phyloP scores from a whole-genome alignment of 2,797 vertebrate species.

The Clamator glandarius region DNA sequence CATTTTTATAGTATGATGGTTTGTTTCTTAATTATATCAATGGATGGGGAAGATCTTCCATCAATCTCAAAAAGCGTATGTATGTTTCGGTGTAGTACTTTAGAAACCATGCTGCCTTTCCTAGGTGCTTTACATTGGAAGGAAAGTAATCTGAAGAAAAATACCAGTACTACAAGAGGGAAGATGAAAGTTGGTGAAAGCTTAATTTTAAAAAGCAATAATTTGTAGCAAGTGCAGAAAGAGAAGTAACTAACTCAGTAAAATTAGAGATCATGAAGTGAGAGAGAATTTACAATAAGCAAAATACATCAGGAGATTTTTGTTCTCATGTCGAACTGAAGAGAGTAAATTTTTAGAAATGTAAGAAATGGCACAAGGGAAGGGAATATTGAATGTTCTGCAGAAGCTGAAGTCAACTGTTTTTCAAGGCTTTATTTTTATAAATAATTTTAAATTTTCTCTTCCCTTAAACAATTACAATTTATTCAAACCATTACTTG shows the following conservation, averaged over 20 bases:
- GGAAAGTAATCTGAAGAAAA: not conserved
- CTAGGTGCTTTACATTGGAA: not conserved
- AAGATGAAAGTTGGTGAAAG: not conserved
- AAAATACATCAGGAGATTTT: not conserved
- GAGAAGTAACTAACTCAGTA: not conserved
- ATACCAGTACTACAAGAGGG: not conserved
- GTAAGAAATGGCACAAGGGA: not conserved
- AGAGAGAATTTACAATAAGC: not conserved
- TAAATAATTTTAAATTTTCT: not conserved
- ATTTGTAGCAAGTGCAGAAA: not conserved
- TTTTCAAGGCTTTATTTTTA: not conserved
- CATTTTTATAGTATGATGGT: not conserved
- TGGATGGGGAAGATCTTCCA: not conserved
- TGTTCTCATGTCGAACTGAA: not conserved
- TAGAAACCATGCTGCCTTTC: not conserved
- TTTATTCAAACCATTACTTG: not conserved
- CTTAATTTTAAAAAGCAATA: not conserved
- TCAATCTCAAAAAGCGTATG: accelerated
- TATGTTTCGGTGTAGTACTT: not conserved
- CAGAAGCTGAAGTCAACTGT: not conserved
- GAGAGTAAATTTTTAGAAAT: not conserved
- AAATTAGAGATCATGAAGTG: not conserved
- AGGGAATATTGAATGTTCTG: not conserved
- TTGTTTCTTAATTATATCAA: not conserved
- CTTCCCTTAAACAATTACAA: not conserved